phyloP scores from a whole-genome alignment of 2,797 vertebrate genomes.

The Lophius americanus region DNA sequence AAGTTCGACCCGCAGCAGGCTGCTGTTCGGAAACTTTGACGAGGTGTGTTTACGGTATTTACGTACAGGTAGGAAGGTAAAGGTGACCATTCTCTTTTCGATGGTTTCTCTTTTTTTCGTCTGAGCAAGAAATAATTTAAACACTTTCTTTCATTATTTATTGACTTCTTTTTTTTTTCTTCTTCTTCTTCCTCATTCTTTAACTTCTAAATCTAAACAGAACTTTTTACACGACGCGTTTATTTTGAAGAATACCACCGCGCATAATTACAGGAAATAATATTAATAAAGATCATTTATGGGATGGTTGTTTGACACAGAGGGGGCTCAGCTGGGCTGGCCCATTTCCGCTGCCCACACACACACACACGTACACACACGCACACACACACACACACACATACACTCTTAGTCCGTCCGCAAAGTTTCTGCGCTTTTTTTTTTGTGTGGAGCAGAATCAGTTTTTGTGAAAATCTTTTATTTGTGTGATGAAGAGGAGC shows the following conservation, averaged over 20 bases:
- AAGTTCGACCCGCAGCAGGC: slow-evolving; percentile 49
- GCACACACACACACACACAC: too few relatives aligned
- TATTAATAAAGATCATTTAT: slow-evolving; percentile 54
- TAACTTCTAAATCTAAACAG: slow-evolving; percentile 90
- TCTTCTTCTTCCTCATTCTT: slow-evolving; percentile 13
- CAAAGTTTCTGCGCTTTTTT: slow-evolving; percentile 88
- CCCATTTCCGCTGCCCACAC: slow-evolving; percentile 63
- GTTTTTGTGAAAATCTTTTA: slow-evolving; percentile 84
- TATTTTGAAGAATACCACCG: slow-evolving; percentile 86
- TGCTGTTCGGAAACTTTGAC: slow-evolving; percentile 84
- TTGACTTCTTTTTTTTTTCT: too few relatives aligned
- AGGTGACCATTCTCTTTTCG: slow-evolving; percentile 70
- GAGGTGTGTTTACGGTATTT: slow-evolving; percentile 82
- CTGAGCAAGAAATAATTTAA: slow-evolving; percentile 92
- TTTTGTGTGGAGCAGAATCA: slow-evolving; percentile 54
- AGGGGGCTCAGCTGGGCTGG: slow-evolving; percentile 73
- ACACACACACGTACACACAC: slow-evolving; percentile 32
- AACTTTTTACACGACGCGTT: slow-evolving; percentile 90
- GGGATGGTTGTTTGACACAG: too few relatives aligned
- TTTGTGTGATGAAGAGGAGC: slow-evolving; percentile 64
- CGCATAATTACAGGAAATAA: slow-evolving; percentile 79
- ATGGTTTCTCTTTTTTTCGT: slow-evolving; percentile 28
- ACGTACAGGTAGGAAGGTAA: slow-evolving; percentile 80
- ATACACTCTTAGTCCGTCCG: slow-evolving; percentile 66
- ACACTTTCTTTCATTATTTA: slow-evolving; percentile 79